Evolutionary conservation across 2,113 vertebrate genomes (phyloP).

Genomic region (Macquaria australasica): DNA sequence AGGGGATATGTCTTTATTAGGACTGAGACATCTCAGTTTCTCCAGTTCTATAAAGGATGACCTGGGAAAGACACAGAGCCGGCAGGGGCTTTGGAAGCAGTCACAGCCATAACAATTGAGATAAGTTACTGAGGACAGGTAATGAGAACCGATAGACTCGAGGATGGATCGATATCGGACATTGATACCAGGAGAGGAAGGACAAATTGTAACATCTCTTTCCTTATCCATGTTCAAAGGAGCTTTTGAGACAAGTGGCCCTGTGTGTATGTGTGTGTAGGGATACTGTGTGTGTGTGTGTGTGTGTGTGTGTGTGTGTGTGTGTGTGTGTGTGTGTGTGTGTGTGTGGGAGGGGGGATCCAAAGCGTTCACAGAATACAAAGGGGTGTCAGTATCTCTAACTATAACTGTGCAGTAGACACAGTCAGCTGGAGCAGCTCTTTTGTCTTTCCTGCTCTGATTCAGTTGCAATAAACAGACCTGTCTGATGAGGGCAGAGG

Average conservation of each 20-base stretch:
- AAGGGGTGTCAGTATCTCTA: conserved; percentile 44
- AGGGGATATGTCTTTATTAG: conserved; percentile 84
- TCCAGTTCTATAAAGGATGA: conserved; percentile 49
- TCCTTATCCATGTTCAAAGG: conserved; percentile 57
- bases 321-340: neutral
- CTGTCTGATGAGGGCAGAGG: conserved; percentile 65
- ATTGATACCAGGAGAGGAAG: conserved; percentile 80
- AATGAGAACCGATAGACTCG: conserved; percentile 83
- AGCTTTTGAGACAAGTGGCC: conserved; percentile 47
- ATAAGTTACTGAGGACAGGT: conserved; percentile 84
- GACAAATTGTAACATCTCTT: conserved; percentile 78
- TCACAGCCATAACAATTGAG: conserved; percentile 76
- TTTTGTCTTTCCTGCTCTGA: conserved; percentile 60
- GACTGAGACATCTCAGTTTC: conserved; percentile 64
- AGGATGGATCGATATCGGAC: conserved; percentile 78
- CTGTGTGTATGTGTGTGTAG: neutral
- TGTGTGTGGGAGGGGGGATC: neutral
- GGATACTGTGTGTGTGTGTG: neutral
- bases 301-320: neutral
- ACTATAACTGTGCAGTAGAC: conserved; percentile 33
- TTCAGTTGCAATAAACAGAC: conserved; percentile 60
- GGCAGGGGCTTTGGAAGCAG: conserved; percentile 57
- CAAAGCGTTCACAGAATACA: conserved; percentile 34
- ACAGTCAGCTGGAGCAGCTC: conserved; percentile 30
- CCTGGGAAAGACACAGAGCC: conserved; percentile 55